These are phyloP conservation scores for Podilymbus podiceps DNA, from an alignment of 2,113 vertebrate genomes.

Conservation along the genomic window DNA sequence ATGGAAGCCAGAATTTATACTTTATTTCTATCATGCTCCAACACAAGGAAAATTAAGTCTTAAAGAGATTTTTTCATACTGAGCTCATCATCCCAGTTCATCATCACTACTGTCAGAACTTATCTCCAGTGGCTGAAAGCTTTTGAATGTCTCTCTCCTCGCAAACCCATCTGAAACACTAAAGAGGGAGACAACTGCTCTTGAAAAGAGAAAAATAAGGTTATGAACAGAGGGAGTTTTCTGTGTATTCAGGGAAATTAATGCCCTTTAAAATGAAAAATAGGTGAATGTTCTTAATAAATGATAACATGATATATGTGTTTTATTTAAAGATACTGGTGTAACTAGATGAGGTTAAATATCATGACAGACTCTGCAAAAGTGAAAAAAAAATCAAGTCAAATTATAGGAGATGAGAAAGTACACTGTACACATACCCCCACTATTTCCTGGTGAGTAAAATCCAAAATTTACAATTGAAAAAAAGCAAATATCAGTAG, in stretches of 20 bases:
- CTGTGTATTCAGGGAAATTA: background rate
- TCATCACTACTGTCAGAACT: background rate
- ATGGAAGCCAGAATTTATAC: background rate
- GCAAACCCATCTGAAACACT: background rate
- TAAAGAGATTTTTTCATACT: background rate
- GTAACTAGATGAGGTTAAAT: background rate
- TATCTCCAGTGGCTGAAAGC: background rate
- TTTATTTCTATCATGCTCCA: background rate
- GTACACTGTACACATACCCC: background rate
- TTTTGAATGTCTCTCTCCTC: background rate
- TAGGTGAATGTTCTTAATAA: background rate
- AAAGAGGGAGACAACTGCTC: background rate
- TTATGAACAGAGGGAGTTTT: background rate
- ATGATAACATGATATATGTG: background rate
- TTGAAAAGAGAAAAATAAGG: background rate
- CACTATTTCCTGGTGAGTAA: background rate
- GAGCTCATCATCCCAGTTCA: background rate
- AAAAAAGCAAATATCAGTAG: background rate
- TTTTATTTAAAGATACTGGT: background rate
- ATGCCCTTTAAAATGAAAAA: background rate
- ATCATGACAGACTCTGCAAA: background rate
- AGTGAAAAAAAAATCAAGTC: background rate
- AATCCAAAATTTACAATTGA: background rate
- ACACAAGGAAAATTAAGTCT: background rate
- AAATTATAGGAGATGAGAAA: background rate